Evolutionary conservation across 2,113 vertebrate genomes (phyloP), one percentile per base, ranked within the genome.

Genomic region (Actenoides hombroni): DNA sequence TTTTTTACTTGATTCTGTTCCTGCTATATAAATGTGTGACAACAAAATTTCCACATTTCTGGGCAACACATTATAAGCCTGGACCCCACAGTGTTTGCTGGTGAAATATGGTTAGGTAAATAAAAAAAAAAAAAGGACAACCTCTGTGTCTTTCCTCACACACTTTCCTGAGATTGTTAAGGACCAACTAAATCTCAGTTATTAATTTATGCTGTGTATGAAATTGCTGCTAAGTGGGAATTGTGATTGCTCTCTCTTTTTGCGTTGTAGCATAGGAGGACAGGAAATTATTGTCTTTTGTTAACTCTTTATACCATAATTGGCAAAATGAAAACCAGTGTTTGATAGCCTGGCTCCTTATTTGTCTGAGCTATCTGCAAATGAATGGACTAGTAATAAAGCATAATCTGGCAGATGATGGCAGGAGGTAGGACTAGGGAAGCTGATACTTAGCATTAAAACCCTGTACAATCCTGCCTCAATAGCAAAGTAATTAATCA

Each of bases 401-500:
- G 59, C 51, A 63, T 97, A 97, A 92, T 94, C 92, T 92, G 95
- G 94, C 64, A 97, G 71, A 94, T 79, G 91, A 95, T 74, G 87
- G 71, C 53, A 95, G 94, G 88, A 96, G 86, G 37, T 91, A 92
- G 83, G 65, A 74, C 49, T 89, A n/a, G 42, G 44, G 80, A 97
- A 95, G 90, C 49, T 77, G 67, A 95, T 85, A 95, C 81, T 83
- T 90, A 90, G 53, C 56, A 82, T 91, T 96, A 95, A 97, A 94
- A 59, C 31, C 65, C 39, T 78, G 23, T 42, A 91, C 70, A 97
- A 92, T 92, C 91, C 46, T 96, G 39, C 94, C 76, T 96, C 83
- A 95, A 82, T 87, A 94, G 54, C 87, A 93, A 64, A 76, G 78
- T 88, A 96, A 97, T 96, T 97, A 97, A 93, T 91, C 93, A 97